phyloP scores from a whole-genome alignment of 2,797 vertebrate species.

The Apodemus agrarius region DNA sequence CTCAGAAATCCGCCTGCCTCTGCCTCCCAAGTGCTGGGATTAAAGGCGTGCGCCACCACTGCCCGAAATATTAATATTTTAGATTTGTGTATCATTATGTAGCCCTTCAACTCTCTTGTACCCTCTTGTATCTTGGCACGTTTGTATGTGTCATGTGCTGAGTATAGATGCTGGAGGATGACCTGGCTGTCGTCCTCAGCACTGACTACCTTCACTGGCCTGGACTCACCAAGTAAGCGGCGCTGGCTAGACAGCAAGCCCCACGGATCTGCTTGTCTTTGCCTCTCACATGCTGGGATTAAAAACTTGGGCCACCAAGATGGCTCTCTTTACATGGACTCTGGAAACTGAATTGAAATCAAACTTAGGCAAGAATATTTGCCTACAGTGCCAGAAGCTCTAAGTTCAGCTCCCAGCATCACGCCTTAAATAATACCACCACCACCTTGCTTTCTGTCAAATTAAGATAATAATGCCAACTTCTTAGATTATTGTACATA shows the following conservation, averaged over 20 bases:
- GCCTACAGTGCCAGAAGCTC: neutral
- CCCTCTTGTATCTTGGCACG: neutral
- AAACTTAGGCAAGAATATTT: neutral
- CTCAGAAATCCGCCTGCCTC: no score
- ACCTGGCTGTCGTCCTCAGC: no score
- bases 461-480: neutral
- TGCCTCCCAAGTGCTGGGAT: no score
- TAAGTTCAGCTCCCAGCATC: neutral
- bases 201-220: neutral
- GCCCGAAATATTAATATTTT: slow-evolving; percentile 53
- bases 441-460: neutral
- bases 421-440: neutral
- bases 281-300: neutral
- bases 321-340: neutral
- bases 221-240: neutral
- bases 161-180: neutral
- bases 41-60: no score
- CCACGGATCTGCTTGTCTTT: neutral
- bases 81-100: neutral
- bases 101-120: neutral
- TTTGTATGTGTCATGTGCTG: neutral
- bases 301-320: neutral
- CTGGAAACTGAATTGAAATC: neutral
- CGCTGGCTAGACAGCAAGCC: neutral
- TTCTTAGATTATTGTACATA: neutral